Base-by-base conservation (phyloP, 2,797 vertebrate genomes). In the Notoglanidium macrostoma region DNA sequence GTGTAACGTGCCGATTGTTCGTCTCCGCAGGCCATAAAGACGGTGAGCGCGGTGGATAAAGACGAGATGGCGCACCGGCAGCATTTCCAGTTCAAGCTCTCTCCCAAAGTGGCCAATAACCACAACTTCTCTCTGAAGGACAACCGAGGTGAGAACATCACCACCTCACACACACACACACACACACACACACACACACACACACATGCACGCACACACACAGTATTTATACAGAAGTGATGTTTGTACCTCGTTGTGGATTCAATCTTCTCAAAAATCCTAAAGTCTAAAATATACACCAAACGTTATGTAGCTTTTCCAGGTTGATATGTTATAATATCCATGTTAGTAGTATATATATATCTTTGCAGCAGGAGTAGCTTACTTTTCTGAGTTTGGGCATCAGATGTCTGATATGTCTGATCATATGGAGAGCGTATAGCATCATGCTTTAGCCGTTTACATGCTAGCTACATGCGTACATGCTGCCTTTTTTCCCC, bases 61-160 rank as follows among this genome's bases (percentile, higher is more conserved):
- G 98, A 99, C 21, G 98, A 98, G 92, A 97, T 97, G 44, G 95
- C 95, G 89, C 97, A 97, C 85, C 95, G 97, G 89, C 97, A 97
- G 87, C 96, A 97, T 94, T 98, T 99, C 93, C 96, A 96, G 70
- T 99, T 98, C 96, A 97, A 95, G 90, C 96, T 99, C 0, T 95
- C 97, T 72, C 97, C 96, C 2, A 97, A 98, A 94, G 97, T 97
- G 87, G 94, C 95, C 88, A 96, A 98, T 85, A 99, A 99, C 94
- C 95, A 97, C 89, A 99, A 99, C 94, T 99, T 99, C 94, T 98
- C 98, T 54, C 94, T 99, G 83, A 96, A 95, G 95, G 97, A 99
- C 94, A 98, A 98, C 94, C 94, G 96, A 97, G 98, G 98, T 99
- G 93, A 59, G 94, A 93, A 86, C 32, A 57, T 54, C 21, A 14